Conservation (phyloP, 2,888 invertebrate species). For the Atethmia centrago region DNA sequence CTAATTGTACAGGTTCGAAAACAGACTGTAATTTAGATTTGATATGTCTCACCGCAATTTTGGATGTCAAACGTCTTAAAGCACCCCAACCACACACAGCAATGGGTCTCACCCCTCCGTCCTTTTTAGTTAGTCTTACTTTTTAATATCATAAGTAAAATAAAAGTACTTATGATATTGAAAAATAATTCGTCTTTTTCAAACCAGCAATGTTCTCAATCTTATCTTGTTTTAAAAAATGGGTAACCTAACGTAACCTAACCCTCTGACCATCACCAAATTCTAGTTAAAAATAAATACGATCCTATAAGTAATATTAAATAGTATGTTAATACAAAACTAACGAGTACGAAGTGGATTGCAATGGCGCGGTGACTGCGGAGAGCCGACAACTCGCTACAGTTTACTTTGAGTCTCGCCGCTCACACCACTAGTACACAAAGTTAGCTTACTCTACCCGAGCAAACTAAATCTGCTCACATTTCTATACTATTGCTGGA, state of each 20-base stretch:
- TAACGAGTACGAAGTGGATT: conserved; percentile 30
- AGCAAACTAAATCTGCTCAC: conserved; percentile 50
- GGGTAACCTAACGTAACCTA: no score
- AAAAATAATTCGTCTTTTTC: neutral
- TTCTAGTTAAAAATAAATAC: no score
- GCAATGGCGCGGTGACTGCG: conserved; percentile 44
- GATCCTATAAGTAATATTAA: no score
- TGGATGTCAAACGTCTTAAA: no score
- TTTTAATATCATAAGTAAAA: no score
- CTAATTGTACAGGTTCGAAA: no score
- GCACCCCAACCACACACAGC: no score
- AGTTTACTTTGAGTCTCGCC: conserved; percentile 54
- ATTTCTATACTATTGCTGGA: conserved; percentile 17
- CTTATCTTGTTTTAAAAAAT: neutral
- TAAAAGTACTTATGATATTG: neutral
- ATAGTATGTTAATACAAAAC: conserved; percentile 5
- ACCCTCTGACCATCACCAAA: neutral
- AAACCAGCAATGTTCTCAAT: neutral
- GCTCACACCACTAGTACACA: conserved; percentile 34
- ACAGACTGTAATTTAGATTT: no score
- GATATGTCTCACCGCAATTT: no score
- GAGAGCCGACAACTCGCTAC: conserved; percentile 34
- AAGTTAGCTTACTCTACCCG: conserved; percentile 46
- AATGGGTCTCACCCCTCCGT: no score
- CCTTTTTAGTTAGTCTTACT: no score